phyloP scores from a whole-genome alignment of 2,888 invertebrate genomes.

The Nomada goodeniana region DNA sequence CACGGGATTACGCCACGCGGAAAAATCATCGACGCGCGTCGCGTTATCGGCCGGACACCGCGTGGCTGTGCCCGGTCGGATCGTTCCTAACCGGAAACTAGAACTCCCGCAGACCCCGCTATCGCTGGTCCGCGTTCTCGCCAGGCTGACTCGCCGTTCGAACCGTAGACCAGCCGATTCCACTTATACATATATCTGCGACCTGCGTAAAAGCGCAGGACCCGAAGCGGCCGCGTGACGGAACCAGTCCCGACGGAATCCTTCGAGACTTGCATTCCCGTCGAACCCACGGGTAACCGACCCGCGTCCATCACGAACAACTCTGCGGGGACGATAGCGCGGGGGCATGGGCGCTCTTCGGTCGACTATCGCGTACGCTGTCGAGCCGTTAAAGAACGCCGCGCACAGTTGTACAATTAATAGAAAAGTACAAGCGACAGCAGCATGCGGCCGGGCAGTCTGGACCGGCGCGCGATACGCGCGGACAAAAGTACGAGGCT shows the following conservation, averaged over 20 bases:
- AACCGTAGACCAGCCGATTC: slow-evolving; percentile 3
- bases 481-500: slow-evolving; percentile 62
- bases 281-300: slow-evolving; percentile 21
- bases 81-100: background rate
- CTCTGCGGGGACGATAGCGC: slow-evolving; percentile 41
- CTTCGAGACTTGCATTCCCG: slow-evolving; percentile 32
- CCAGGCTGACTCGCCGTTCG: background rate
- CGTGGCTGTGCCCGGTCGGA: slow-evolving; percentile 17
- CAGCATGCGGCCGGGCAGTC: slow-evolving; percentile 51
- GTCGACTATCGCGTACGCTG: slow-evolving; percentile 43
- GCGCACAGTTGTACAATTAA: slow-evolving; percentile 70
- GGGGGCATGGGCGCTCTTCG: slow-evolving; percentile 40
- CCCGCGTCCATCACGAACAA: slow-evolving; percentile 27
- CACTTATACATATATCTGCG: background rate
- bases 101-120: background rate
- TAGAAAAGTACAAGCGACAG: slow-evolving; percentile 68
- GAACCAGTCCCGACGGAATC: slow-evolving; percentile 30
- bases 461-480: slow-evolving; percentile 40
- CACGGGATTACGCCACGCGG: slow-evolving; percentile 35
- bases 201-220: background rate
- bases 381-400: slow-evolving; percentile 61
- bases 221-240: background rate
- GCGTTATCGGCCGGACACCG: slow-evolving; percentile 25
- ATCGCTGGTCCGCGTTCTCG: slow-evolving; percentile 11
- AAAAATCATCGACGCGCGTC: slow-evolving; percentile 27